Conservation (phyloP, 2,797 vertebrate species). For the Hybognathus amarus region DNA sequence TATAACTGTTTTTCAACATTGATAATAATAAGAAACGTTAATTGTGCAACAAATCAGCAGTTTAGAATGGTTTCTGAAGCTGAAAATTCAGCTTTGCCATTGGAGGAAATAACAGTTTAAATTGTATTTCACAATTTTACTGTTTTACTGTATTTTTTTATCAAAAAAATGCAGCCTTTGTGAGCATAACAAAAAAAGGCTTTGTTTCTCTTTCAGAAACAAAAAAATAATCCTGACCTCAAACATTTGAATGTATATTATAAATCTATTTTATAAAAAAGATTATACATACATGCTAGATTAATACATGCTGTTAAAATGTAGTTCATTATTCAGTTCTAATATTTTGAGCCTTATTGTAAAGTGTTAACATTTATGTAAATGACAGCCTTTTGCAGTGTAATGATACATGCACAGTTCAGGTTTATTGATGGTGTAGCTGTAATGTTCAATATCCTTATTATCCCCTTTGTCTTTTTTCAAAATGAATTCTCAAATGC, state of each 20-base stretch:
- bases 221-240: neutral
- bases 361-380: neutral
- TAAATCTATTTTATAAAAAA: neutral
- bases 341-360: neutral
- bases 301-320: neutral
- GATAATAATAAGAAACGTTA: neutral
- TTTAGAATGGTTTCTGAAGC: neutral
- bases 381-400: neutral
- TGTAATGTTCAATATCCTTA: neutral
- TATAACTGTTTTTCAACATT: neutral
- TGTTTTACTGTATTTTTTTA: neutral
- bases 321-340: neutral
- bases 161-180: neutral
- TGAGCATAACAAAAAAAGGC: neutral
- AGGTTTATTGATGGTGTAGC: neutral
- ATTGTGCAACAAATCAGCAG: neutral
- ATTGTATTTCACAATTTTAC: neutral
- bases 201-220: neutral
- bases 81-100: neutral
- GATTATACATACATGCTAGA: neutral
- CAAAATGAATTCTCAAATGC: neutral
- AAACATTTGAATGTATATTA: neutral
- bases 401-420: constrained; percentile 7
- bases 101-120: neutral
- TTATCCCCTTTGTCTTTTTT: neutral